These are phyloP conservation scores for Stichodactyla mertensii DNA, from an alignment of 64 coral and sea anemone species.

Conservation along the genomic window DNA sequence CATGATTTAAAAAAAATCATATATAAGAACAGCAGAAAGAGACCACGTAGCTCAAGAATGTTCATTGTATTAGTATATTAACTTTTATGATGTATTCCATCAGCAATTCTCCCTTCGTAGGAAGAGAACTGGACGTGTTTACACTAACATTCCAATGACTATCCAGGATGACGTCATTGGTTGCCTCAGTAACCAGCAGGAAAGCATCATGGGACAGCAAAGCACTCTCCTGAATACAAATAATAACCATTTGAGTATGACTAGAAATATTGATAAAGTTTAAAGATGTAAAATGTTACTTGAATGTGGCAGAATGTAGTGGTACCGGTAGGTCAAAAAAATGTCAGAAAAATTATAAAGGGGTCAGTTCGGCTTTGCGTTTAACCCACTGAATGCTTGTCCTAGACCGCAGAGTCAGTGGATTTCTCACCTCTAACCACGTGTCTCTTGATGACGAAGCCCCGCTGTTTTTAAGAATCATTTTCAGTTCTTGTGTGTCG, in stretches of 20 bases:
- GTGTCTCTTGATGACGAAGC: neutral
- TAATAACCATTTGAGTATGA: neutral
- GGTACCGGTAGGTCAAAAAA: no score
- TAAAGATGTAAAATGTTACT: no score
- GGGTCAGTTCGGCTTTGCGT: no score
- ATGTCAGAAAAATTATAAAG: no score
- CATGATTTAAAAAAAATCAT: no score
- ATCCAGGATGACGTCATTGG: neutral
- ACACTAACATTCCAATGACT: constrained; percentile 1
- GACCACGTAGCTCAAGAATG: no score
- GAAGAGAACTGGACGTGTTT: neutral
- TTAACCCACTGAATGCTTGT: no score
- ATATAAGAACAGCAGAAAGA: no score
- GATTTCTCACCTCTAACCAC: neutral
- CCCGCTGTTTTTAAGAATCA: neutral
- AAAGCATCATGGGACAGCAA: neutral
- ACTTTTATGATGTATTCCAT: neutral
- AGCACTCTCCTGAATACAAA: neutral
- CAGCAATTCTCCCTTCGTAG: neutral
- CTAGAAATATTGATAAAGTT: neutral
- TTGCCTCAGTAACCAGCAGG: neutral
- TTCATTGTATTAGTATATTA: neutral
- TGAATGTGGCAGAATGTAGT: no score
- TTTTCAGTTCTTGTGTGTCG: neutral
- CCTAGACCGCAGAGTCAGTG: neutral